These are phyloP conservation scores for Sitobion miscanthi DNA, from an alignment of 1,140 invertebrate species.

Conservation along the genomic window DNA sequence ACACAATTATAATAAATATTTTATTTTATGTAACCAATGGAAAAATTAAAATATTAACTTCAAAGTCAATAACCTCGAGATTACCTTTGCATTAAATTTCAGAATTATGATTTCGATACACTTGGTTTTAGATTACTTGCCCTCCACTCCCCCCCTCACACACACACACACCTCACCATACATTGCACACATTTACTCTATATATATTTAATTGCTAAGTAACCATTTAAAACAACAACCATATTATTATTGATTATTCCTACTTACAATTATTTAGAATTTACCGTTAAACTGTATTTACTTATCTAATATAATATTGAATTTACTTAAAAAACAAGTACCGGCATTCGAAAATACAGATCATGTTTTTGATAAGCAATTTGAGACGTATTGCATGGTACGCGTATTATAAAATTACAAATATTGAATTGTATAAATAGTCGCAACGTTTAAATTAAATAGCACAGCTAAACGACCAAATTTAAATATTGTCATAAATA, in stretches of 20 bases:
- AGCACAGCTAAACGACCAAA: neutral
- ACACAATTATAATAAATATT: no score
- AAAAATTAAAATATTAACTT: no score
- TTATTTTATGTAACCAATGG: no score
- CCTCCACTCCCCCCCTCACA: no score
- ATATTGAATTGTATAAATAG: no score
- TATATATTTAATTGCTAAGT: neutral
- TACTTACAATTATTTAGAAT: neutral
- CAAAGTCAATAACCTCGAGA: no score
- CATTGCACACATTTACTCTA: no score
- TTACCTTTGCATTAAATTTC: no score
- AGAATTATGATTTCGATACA: no score
- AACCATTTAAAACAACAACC: neutral
- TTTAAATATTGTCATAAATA: conserved; percentile 60
- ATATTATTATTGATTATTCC: neutral
- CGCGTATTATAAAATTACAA: neutral
- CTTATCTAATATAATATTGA: no score
- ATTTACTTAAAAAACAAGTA: neutral
- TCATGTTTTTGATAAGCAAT: neutral
- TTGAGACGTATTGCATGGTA: neutral
- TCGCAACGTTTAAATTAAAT: neutral
- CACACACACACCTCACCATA: no score
- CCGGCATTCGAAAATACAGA: neutral
- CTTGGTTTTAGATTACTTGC: no score
- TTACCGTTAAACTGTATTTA: neutral